Percentiles rank a stretch among this genome's conserved stretches.
phyloP scores from a whole-genome alignment of 2,113 vertebrate species.

The Malurus elegans region DNA sequence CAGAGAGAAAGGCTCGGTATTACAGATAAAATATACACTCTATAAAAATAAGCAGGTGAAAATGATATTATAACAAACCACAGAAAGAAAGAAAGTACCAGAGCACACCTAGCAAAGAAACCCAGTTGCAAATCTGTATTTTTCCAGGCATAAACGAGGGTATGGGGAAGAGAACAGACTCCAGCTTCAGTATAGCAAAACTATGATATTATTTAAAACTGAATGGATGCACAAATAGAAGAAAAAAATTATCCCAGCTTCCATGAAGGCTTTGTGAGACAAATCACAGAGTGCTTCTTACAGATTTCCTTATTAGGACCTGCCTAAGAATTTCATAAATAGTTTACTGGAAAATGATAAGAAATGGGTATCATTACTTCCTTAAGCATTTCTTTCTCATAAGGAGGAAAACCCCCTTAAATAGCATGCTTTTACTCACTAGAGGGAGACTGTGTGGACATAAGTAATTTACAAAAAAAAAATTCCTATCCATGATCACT shows the following conservation, averaged over 20 bases:
- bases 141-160: not conserved
- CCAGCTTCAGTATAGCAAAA: not conserved
- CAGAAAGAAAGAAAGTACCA: not conserved
- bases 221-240: not conserved
- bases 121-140: not conserved
- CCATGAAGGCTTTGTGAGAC: not conserved
- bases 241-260: not conserved
- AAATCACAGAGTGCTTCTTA: not conserved
- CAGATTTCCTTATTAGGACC: not conserved
- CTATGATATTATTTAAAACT: not conserved
- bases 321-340: not conserved
- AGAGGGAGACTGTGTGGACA: not conserved
- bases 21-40: not conserved
- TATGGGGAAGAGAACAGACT: not conserved
- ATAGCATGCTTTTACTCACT: not conserved
- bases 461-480: fast-evolving
- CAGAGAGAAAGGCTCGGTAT: not conserved
- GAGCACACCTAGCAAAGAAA: not conserved
- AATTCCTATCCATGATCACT: not conserved
- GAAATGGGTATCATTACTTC: not conserved
- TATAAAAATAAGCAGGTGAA: not conserved
- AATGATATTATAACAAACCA: not conserved
- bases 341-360: not conserved
- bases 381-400: not conserved
- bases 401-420: not conserved